phyloP scores from a whole-genome alignment of 53 echinoderm and acorn worm genomes.

The Astropecten irregularis region DNA sequence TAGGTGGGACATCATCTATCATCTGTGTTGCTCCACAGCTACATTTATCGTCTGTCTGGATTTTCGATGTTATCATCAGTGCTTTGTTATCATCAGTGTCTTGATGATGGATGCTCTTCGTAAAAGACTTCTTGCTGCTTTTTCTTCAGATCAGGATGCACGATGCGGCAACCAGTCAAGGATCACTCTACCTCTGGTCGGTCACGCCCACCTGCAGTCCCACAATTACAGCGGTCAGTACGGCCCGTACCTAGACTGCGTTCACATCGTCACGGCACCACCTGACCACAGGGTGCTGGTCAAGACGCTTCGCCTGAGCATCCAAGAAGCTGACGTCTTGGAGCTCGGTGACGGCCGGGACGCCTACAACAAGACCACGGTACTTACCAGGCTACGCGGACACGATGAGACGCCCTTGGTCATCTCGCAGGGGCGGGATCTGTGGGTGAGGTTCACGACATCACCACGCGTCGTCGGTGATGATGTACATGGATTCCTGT shows the following conservation, averaged over 20 bases:
- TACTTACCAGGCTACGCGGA: neutral
- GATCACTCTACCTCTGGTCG: neutral
- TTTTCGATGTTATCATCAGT: neutral
- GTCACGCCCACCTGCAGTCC: conserved; percentile 9
- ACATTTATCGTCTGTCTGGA: neutral
- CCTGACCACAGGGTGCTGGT: conserved; percentile 23
- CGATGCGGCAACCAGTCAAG: conserved; percentile 9
- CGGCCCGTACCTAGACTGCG: conserved; percentile 34
- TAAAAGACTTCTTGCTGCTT: too few species aligned
- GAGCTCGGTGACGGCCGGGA: conserved; percentile 26
- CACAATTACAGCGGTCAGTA: conserved; percentile 8
- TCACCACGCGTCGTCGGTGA: neutral
- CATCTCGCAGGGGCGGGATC: neutral
- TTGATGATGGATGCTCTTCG: too few species aligned
- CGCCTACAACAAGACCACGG: conserved; percentile 3
- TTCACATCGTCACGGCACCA: conserved; percentile 12
- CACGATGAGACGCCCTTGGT: neutral
- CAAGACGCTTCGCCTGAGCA: neutral
- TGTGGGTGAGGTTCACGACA: conserved; percentile 40
- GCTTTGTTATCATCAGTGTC: too few species aligned
- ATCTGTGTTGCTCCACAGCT: too few species aligned
- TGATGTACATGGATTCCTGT: neutral
- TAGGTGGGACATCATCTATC: too few species aligned
- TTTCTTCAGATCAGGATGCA: conserved; percentile 26
- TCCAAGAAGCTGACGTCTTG: neutral